Conservation (phyloP, 2,888 invertebrate species). For the Ctena decussata region DNA sequence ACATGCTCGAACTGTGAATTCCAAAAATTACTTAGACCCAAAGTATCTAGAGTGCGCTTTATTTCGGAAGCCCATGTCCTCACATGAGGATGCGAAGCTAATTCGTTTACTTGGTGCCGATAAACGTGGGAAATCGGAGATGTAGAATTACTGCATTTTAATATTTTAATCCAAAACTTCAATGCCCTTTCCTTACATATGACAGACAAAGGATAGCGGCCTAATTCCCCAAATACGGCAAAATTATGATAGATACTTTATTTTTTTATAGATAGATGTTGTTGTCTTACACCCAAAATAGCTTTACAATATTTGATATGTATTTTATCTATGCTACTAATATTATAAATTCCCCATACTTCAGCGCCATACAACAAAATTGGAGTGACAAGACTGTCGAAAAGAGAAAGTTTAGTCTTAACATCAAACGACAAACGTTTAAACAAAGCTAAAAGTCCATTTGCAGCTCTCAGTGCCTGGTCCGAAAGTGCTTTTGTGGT, state of each 20-base stretch:
- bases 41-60: background rate
- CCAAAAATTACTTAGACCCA: background rate
- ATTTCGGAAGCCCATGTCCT: background rate
- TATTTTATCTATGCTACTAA: no score
- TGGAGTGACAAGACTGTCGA: no score
- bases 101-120: background rate
- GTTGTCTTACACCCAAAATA: background rate
- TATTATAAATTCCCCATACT: no score
- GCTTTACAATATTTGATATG: background rate
- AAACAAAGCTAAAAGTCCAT: no score
- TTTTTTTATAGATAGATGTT: background rate
- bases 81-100: background rate
- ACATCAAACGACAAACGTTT: no score
- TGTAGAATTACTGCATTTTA: background rate
- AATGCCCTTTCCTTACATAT: background rate
- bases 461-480: background rate
- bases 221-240: conserved; percentile 1
- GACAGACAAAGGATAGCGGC: conserved; percentile 2
- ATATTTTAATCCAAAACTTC: background rate
- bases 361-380: no score
- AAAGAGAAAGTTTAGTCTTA: no score
- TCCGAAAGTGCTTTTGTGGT: no score
- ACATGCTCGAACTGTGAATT: background rate
- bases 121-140: background rate
- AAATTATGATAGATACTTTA: no score